Base-by-base conservation (phyloP, 2,797 vertebrate genomes). In the Sylvilagus floridanus region DNA sequence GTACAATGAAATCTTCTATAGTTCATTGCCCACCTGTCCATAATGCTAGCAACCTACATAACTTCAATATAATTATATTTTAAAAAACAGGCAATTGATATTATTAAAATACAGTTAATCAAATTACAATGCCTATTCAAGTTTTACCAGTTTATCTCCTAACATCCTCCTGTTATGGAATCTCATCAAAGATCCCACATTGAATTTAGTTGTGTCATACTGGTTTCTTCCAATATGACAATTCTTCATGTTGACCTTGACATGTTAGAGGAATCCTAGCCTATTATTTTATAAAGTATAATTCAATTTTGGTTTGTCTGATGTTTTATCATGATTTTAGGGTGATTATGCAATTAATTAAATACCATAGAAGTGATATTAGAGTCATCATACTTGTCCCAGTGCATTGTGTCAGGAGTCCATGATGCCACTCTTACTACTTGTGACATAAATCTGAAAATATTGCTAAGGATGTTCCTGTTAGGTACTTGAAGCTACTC, bases 81-180 rank as follows among this genome's bases (percentile, higher is more conserved):
- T 11, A 30, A 69, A 81, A 82, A 35, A 22, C 8, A 63, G 78
- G 13, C 4, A 75, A 73, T 63, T 11, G 17, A 47, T 26, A 42
- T 79, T 62, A 75, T 47, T 68, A 90, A 69, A 94, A 90, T 16
- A 54, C 2, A 63, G 57, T 69, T 50, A 91, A 47, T n/a, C 84
- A 54, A 72, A 42, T 11, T 54, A 47, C 16, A 37, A 0, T 35
- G 17, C 21, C 72, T 30, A 7, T 28, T 79, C 22, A 42, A 26
- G 50, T 84, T 88, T 88, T 72, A 65, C 42, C 57, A 73, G 37
- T 52, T 65, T 84, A 75, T 21, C 21, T 17, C 26, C 28, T 22
- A 78, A 60, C 30, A n/a, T n/a, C 63, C 19, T 35, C 73, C 52
- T 32, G 7, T 78, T 69, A 66, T 6, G 63, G n/a, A 91, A 77